Base-by-base conservation (phyloP, 2,888 invertebrate species). In the Cataglyphis albicans region DNA sequence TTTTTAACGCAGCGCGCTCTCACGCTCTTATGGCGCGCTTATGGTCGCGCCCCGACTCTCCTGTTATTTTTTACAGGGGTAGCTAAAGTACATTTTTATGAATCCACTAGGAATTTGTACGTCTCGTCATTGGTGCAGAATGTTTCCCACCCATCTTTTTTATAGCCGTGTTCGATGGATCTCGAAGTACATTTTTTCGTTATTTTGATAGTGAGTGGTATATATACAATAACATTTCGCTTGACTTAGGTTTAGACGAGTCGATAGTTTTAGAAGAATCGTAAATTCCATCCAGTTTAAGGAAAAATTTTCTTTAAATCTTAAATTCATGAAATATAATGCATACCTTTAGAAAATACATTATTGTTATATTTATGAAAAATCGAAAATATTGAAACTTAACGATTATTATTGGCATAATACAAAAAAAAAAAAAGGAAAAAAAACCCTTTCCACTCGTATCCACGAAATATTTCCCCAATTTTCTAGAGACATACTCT, bases 51-150 rank as follows among this genome's bases (percentile, higher is more conserved):
- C 78, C 83, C 83, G 84, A 81, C 81, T 88, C 83, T 84, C 80
- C 72, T 90, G 89, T 92, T 93, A 91, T 93, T 93, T 52, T 44
- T 93, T 88, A 90, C 89, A 90, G 90, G 92, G 92, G 91, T 89
- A 88, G 88, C 85, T 89, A 85, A 87, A 90, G 88, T 76, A 87
- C 83, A 81, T 84, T 89, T 92, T 92, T 90, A 92, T 90, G 91
- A 90, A 93, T 90, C 90, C 87, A 90, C 88, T 86, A 89, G 88
- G 87, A 88, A 87, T 87, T 82, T 84, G 57, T 74, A 83, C 48
- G 41, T 72, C 41, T 67, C 81, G 67, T 35, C 35, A 25, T 65
- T 65, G 55, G 12, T 38, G 29, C 29, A 35, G 55, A 38, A 76
- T 67, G 15, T 55, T 76, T 76, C 35, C 21, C 18, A 3, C 15